Base-by-base conservation (phyloP, 2,113 vertebrate species). In the Speoplatyrhinus poulsoni region DNA sequence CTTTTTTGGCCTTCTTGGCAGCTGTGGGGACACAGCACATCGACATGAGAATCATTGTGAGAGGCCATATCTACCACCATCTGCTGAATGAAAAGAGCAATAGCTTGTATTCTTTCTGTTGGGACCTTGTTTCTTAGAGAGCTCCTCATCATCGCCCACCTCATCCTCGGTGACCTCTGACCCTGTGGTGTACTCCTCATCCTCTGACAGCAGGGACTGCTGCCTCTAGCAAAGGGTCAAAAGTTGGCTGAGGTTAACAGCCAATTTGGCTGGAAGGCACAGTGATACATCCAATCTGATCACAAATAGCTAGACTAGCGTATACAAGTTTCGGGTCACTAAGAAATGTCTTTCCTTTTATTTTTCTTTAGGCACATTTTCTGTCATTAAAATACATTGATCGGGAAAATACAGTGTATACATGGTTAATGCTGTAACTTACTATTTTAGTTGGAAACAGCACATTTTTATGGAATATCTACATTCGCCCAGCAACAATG, bases 131-230 rank as follows among this genome's bases (percentile, higher is more conserved):
- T 96, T 98, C 84, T 91, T 99, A 66, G 92, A 94, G 15, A 94
- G 82, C 87, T 99, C 97, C 85, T 99, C 98, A 88, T 99, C 98
- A 82, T 99, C 98, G 7, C 97, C 98, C 7, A 99, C 95, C 88
- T 99, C 98, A 80, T 99, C 98, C 73, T 99, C 98, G 2, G 98
- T 99, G 85, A 98, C 95, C 86, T 99, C 97, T 55, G 98, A 99
- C 58, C 98, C 98, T 0, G 97, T 99, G 69, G 97, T 99, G 84
- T 98, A 98, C 75, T 99, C 98, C 72, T 99, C 98, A 19, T 99
- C 98, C 86, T 99, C 98, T 64, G 98, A 99, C 10, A 98, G 85
- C 62, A 98, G 84, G 0, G 95, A 93, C 48, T 98, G 98, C 62
- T 97, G 96, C 67, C 94, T 95, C 96, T 98, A 88, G 16, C 69